Evolutionary conservation across 2,113 vertebrate genomes (phyloP).

Genomic region (Planiliza haematocheilus): DNA sequence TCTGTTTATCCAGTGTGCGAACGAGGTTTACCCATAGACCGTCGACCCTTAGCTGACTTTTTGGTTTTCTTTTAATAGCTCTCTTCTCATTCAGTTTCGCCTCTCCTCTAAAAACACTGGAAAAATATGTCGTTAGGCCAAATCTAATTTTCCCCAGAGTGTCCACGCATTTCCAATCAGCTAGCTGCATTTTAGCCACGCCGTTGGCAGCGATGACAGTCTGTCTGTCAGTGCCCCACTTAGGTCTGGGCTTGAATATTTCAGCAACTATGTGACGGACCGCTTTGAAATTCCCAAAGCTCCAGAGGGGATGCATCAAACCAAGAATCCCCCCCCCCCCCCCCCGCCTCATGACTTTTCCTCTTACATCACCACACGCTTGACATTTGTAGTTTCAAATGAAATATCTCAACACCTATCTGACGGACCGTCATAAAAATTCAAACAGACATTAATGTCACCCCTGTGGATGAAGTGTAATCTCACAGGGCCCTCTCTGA

Average conservation of each 20-base stretch:
- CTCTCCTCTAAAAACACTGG: background rate
- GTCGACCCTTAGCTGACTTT: background rate
- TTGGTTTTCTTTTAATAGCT: constrained; percentile 12
- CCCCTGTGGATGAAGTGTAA: background rate
- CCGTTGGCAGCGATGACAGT: no score
- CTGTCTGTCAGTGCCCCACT: background rate
- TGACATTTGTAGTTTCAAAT: constrained; percentile 1
- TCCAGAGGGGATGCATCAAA: background rate
- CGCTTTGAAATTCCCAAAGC: background rate
- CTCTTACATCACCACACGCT: background rate
- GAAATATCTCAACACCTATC: background rate
- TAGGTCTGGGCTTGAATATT: background rate
- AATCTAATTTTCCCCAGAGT: constrained; percentile 41
- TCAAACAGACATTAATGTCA: background rate
- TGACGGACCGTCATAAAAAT: background rate
- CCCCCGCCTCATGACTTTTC: no score
- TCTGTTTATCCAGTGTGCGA: constrained; percentile 23
- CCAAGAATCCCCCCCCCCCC: no score
- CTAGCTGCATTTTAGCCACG: background rate
- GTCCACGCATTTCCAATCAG: constrained; percentile 46
- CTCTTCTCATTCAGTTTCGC: constrained; percentile 23
- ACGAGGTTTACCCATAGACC: constrained; percentile 32
- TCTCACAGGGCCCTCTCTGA: no score
- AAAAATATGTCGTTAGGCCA: constrained; percentile 7
- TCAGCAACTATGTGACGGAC: background rate